Evolutionary conservation across 2,113 vertebrate species (phyloP).

Genomic region (Pelodiscus sinensis): DNA sequence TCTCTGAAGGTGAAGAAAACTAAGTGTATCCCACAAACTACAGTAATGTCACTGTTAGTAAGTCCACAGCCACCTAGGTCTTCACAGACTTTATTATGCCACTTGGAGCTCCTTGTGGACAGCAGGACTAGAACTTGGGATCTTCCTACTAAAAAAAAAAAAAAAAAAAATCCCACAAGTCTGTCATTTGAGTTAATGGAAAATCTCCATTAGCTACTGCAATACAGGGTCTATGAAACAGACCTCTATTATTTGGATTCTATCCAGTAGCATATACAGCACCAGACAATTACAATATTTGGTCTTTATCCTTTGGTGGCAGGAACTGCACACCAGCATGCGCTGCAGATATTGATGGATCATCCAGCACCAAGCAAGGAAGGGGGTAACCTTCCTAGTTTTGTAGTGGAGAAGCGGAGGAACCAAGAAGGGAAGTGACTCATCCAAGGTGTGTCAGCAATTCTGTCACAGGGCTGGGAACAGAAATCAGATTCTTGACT

Average conservation of each 20-base stretch:
- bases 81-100: background rate
- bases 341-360: background rate
- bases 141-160: background rate
- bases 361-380: background rate
- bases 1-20: background rate
- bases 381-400: background rate
- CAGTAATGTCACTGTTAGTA: background rate
- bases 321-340: background rate
- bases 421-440: background rate
- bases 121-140: background rate
- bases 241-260: background rate
- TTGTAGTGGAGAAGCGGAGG: background rate
- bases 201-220: background rate
- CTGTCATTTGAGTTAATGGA: background rate
- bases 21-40: background rate
- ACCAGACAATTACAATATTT: background rate
- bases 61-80: background rate
- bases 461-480: background rate
- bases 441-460: rapidly evolving
- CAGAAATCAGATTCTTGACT: background rate
- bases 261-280: background rate
- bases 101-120: background rate
- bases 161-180: background rate
- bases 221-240: background rate
- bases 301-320: background rate